Percentiles rank a stretch among this genome's conserved stretches.
phyloP scores from a whole-genome alignment of 2,113 vertebrate species.

The Pomatostomus ruficeps region DNA sequence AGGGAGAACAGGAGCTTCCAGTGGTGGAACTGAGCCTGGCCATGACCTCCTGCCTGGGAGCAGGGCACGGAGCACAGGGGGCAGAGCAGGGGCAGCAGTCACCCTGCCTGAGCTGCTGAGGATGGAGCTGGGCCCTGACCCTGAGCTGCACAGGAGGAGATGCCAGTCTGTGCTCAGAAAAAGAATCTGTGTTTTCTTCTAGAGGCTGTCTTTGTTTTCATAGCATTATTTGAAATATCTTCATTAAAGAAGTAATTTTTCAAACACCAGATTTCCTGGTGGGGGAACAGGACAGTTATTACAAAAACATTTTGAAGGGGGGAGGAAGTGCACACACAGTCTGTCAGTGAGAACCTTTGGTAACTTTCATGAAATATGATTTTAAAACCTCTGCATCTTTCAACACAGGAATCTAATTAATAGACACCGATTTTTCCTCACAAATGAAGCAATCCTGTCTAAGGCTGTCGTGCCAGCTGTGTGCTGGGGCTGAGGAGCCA shows the following conservation, averaged over 20 bases:
- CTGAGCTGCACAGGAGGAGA: background rate
- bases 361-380: background rate
- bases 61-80: background rate
- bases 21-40: background rate
- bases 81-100: background rate
- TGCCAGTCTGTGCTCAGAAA: background rate
- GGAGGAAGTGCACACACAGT: background rate
- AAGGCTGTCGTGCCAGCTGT: background rate
- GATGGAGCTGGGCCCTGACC: background rate
- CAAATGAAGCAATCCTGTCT: background rate
- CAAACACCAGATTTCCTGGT: background rate
- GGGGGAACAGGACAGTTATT: background rate
- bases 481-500: background rate
- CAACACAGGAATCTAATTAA: background rate
- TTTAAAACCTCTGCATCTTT: background rate
- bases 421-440: background rate
- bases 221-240: background rate
- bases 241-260: background rate
- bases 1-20: background rate
- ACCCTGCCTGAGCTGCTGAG: background rate
- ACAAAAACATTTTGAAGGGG: accelerated
- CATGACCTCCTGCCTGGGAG: background rate
- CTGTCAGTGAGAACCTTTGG: background rate
- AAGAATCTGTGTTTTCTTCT: background rate
- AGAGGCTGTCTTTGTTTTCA: background rate